A percentile compares a stretch with the other conserved stretches of the same genome.
These are phyloP conservation scores for Oreochromis spilurus DNA, from an alignment of 2,113 vertebrate species.

Conservation along the genomic window DNA sequence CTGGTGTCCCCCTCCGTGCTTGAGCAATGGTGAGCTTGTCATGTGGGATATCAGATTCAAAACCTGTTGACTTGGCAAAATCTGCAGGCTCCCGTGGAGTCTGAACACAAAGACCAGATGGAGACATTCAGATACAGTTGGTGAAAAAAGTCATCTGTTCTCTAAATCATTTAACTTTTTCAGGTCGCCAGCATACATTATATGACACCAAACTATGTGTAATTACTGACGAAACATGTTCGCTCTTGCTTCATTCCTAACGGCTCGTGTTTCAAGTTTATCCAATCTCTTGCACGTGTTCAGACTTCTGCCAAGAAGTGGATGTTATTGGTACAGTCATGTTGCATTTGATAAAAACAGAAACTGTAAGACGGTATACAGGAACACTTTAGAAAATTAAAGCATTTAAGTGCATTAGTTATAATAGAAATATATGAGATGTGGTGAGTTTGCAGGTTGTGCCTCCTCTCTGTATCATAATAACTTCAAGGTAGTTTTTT, in stretches of 20 bases:
- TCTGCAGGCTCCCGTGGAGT: slow-evolving; percentile 82
- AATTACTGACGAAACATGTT: neutral
- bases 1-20: slow-evolving; percentile 86
- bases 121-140: neutral
- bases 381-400: neutral
- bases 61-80: slow-evolving; percentile 82
- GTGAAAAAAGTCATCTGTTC: neutral
- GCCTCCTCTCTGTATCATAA: neutral
- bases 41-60: slow-evolving; percentile 77
- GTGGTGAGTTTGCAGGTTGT: neutral
- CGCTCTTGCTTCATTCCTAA: neutral
- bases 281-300: neutral
- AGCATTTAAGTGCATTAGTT: neutral
- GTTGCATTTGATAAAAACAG: neutral
- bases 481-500: neutral
- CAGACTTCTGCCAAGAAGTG: neutral
- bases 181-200: neutral
- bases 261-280: neutral
- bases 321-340: neutral
- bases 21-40: slow-evolving; percentile 86
- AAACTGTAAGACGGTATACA: neutral
- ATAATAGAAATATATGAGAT: neutral
- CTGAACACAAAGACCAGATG: slow-evolving; percentile 63
- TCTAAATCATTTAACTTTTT: neutral
- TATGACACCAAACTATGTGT: neutral